Base-by-base conservation (phyloP, 2,888 invertebrate genomes). In the Andricus curvator region DNA sequence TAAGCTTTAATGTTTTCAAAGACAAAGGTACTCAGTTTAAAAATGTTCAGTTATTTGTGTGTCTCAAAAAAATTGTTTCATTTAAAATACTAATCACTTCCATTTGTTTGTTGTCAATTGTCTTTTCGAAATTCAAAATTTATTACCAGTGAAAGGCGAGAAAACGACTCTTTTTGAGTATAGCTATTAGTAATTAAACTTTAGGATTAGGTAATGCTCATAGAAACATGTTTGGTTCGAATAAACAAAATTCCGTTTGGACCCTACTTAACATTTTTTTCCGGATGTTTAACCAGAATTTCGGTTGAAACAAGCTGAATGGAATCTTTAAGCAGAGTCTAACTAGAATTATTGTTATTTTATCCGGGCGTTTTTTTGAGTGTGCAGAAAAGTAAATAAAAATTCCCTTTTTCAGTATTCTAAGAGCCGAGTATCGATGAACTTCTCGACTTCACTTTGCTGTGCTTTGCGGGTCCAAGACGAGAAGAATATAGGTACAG, bases 341-440 rank as follows among this genome's bases (percentile, higher is more conserved):
- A n/a, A 8, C 9, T 3, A n/a, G n/a, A 56, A n/a, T 20, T 2
- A 6, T 56, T 20, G 8, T 56, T 56, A 48, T 17, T 20, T 56
- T 56, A 56, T 56, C 51, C 8, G n/a, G n/a, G n/a, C n/a, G 3
- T 56, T n/a, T 51, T 8, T 56, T 56, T n/a, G 48, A 56, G n/a
- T n/a, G 20, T 8, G n/a, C n/a, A 56, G n/a, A 56, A n/a, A 56
- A 56, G 56, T 56, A 56, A 56, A 56, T n/a, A n/a, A n/a, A 56
- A 74, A 29, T 56, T 74, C 33, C 74, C 74, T 74, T 74, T 74
- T 74, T 74, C 74, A 74, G 74, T 74, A 51, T 74, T 74, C 20
- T 51, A 74, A 51, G 33, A 51, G 51, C 4, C 29, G 70, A 51
- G 51, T 70, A 70, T 70, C 70, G 74, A 74, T 74, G 74, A 74